Percentiles rank a stretch among this genome's conserved stretches.
These are phyloP conservation scores for Drosophila nr. fundita DNA, from an alignment of 2,888 invertebrate genomes.

Conservation along the genomic window DNA sequence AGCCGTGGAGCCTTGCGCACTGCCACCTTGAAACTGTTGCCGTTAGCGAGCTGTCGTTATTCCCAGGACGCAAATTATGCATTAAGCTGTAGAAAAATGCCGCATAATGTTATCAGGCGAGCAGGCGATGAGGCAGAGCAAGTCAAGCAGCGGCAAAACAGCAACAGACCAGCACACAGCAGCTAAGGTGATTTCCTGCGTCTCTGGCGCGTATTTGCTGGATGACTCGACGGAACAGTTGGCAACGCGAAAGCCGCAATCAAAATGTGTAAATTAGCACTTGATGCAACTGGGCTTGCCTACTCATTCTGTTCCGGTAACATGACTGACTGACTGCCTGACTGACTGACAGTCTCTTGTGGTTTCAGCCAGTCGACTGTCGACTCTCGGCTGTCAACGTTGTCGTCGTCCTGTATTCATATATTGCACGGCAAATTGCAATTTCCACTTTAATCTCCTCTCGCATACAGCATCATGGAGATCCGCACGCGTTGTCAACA, in stretches of 20 bases:
- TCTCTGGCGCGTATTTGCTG: constrained; percentile 17
- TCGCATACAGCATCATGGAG: neutral
- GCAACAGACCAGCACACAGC: constrained; percentile 4
- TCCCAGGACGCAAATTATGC: constrained; percentile 79
- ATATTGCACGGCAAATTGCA: constrained; percentile 73
- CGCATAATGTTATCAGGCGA: constrained; percentile 70
- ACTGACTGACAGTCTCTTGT: constrained; percentile 18
- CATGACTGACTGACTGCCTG: constrained; percentile 11
- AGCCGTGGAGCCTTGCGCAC: constrained; percentile 14
- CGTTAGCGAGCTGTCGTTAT: constrained; percentile 46
- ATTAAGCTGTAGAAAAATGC: constrained; percentile 79
- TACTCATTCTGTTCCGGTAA: constrained; percentile 5
- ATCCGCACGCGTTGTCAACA: constrained; percentile 37
- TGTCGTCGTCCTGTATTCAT: constrained; percentile 51
- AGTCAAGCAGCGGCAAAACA: constrained; percentile 9
- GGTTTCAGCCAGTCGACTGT: constrained; percentile 36
- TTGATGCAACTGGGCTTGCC: constrained; percentile 58
- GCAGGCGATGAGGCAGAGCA: constrained; percentile 41
- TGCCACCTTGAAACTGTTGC: constrained; percentile 38
- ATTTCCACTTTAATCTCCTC: constrained; percentile 81
- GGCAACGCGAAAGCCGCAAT: constrained; percentile 65
- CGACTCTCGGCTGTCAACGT: constrained; percentile 17
- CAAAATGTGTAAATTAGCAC: constrained; percentile 80
- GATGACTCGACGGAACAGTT: constrained; percentile 40
- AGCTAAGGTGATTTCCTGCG: constrained; percentile 51